Percentiles rank a stretch among this genome's conserved stretches.
Conservation (phyloP, 2,888 invertebrate genomes). For the Trichopoda pennipes region DNA sequence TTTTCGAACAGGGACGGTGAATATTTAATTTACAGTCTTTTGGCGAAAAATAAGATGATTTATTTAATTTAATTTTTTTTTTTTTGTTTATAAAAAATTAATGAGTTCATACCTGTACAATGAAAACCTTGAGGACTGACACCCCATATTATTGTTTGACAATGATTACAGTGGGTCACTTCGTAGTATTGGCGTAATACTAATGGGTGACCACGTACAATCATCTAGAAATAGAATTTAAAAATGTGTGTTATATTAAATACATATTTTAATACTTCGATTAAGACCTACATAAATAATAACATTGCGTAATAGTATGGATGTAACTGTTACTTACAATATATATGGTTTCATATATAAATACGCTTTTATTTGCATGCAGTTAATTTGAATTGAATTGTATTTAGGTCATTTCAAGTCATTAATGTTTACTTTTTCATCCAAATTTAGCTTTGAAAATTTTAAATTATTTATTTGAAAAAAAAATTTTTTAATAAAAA, state of each 20-base stretch:
- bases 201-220: slow-evolving; percentile 94
- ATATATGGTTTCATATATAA: no score
- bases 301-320: no score
- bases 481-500: no score
- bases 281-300: no score
- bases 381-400: no score
- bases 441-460: no score
- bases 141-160: slow-evolving; percentile 95
- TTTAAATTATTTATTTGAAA: no score
- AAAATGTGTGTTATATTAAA: background rate
- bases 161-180: slow-evolving; percentile 95
- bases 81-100: background rate
- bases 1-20: slow-evolving; percentile 90
- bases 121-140: slow-evolving; percentile 98
- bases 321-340: no score
- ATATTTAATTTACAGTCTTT: slow-evolving; percentile 92
- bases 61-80: background rate
- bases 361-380: no score
- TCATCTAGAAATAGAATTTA: slow-evolving; percentile 82
- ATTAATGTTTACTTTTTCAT: no score
- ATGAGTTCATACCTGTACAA: slow-evolving; percentile 87
- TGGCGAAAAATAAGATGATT: slow-evolving; percentile 27
- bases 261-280: background rate
- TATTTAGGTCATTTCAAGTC: no score
- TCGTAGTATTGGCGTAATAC: slow-evolving; percentile 93